Percentiles rank a stretch among this genome's conserved stretches.
Conservation (phyloP, 2,888 invertebrate genomes). For the Scaptomyza flava region DNA sequence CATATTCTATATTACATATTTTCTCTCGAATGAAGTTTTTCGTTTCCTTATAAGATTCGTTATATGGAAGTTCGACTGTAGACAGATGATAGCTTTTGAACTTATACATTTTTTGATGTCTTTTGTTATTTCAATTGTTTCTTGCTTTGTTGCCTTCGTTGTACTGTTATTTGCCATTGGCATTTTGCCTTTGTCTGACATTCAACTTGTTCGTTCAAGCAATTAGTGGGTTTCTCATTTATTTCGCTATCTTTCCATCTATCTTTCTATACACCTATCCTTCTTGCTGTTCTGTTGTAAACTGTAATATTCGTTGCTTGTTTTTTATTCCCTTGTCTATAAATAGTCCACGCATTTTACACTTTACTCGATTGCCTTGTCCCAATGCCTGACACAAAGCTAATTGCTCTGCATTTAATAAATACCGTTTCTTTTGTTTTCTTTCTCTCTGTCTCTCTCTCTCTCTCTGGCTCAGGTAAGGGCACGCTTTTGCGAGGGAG, state of each 20-base stretch:
- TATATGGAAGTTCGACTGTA: no score
- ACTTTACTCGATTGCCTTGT: constrained; percentile 4
- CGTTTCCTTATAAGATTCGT: no score
- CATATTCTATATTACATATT: no score
- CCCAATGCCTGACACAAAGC: constrained; percentile 15
- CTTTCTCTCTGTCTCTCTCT: neutral
- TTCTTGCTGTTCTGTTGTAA: neutral
- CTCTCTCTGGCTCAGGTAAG: constrained; percentile 83
- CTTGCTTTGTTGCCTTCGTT: no score
- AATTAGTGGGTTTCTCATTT: no score
- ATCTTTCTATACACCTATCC: neutral
- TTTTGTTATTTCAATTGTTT: no score
- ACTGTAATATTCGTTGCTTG: neutral
- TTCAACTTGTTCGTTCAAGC: no score
- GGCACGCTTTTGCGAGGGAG: constrained; percentile 87
- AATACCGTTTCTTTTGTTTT: constrained; percentile 11
- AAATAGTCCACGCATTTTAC: constrained; percentile 7
- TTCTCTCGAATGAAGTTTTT: no score
- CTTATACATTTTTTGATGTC: no score
- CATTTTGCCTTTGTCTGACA: no score
- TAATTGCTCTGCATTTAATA: constrained; percentile 34
- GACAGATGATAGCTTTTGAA: no score
- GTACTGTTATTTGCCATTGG: no score
- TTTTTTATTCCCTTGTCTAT: neutral
- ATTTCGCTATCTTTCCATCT: neutral